Percentiles rank a stretch among this genome's conserved stretches.
These are phyloP conservation scores for Columba guinea DNA, from an alignment of 2,797 vertebrate genomes.

Conservation along the genomic window DNA sequence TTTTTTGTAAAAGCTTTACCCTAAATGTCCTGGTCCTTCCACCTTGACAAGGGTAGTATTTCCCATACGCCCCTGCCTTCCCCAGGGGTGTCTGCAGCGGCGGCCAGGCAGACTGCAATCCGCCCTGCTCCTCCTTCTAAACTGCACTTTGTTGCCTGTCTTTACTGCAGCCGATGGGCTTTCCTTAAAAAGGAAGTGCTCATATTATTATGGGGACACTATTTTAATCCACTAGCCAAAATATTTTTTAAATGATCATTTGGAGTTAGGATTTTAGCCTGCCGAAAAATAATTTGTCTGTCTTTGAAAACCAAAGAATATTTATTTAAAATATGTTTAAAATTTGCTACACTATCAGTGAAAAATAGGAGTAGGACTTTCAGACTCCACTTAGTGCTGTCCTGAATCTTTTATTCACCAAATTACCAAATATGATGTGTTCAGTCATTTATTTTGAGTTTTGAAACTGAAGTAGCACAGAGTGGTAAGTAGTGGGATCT, in stretches of 20 bases:
- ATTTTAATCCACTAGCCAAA: background rate
- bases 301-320: background rate
- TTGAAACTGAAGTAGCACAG: background rate
- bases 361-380: background rate
- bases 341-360: background rate
- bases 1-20: background rate
- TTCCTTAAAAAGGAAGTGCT: background rate
- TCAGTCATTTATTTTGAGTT: background rate
- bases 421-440: background rate
- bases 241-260: background rate
- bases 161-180: background rate
- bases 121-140: background rate
- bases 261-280: background rate
- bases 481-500: background rate
- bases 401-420: background rate
- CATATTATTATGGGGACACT: background rate
- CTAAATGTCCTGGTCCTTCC: background rate
- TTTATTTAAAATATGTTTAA: background rate
- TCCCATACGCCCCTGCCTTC: background rate
- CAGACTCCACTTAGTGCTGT: background rate
- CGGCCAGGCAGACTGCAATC: background rate
- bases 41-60: background rate
- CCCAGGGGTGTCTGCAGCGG: fast-evolving
- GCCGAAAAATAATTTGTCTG: background rate
- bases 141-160: background rate